phyloP scores from a whole-genome alignment of 2,113 vertebrate species.

The Aplodontia rufa region DNA sequence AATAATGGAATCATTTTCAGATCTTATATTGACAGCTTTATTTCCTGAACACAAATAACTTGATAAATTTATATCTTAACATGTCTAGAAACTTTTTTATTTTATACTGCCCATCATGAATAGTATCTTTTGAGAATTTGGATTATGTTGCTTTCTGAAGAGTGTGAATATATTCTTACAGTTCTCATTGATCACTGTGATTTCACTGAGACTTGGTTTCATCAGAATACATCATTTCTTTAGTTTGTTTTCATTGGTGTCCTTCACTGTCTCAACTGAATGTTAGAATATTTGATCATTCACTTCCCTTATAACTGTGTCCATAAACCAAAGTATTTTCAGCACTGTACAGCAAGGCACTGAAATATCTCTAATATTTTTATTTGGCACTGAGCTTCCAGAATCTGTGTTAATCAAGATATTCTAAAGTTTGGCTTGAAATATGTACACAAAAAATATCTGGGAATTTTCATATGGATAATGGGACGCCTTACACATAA shows the following conservation, averaged over 20 bases:
- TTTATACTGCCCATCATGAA: background rate
- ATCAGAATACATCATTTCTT: background rate
- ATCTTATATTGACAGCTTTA: background rate
- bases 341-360: too few species aligned
- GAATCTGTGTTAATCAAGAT: background rate
- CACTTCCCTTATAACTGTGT: background rate
- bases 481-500: background rate
- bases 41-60: background rate
- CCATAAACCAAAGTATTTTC: background rate
- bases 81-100: background rate
- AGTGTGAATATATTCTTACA: background rate
- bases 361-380: background rate
- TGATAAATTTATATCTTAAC: background rate
- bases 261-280: background rate
- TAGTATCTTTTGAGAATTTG: background rate
- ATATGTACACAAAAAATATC: background rate
- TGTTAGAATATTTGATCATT: background rate
- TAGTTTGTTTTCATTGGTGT: background rate
- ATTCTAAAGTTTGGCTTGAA: background rate
- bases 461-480: background rate
- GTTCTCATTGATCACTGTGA: background rate
- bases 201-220: background rate
- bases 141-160: background rate
- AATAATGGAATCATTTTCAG: background rate
- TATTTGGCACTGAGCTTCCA: background rate